Base-by-base conservation (phyloP, 1,140 invertebrate species). In the Aricia agestis region DNA sequence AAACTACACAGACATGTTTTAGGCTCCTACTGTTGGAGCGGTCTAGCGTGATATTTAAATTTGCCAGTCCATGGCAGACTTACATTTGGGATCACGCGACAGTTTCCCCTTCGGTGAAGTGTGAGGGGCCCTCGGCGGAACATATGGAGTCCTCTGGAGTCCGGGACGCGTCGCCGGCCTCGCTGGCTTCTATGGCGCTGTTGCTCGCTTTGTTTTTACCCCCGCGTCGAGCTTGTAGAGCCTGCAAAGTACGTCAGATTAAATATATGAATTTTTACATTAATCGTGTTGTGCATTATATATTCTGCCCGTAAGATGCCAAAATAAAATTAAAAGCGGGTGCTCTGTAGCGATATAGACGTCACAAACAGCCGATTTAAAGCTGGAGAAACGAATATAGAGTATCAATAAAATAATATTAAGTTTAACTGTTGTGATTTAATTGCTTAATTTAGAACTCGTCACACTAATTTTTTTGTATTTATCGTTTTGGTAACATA, bases 71-170 rank as follows among this genome's bases (percentile, higher is more conserved):
- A 52, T 15, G 45, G 45, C 45, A 52, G 45, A 52, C 36, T 36
- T 7, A 36, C 36, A 7, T 52, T 52, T 52, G 2, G 45, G 36
- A 71, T 76, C 69, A 74, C 71, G 72, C 74, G 63, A 70, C 70
- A 19, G 72, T 78, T 67, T 91, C 89, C 9, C 82, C 89, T 71
- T 92, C 92, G 1, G 89, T 92, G 82, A 89, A 90, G 74, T 91
- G 90, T 17, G 90, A 92, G 18, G 95, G 95, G 3, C 95, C 95
- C 86, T 96, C 95, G 58, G 92, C 94, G 74, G 95, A 96, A 82
- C 95, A 96, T 15, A 96, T 94, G 1, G 95, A 96, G 79, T 96
- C 95, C 77, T 94, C 93, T 0, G 93, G 94, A 19, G 93, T 95
- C 36, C 94, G 92, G 0, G 95, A 95, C 1, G 94, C 93, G 86